These are phyloP conservation scores for Cephus runcator DNA, from an alignment of 2,888 invertebrate species.

Conservation along the genomic window DNA sequence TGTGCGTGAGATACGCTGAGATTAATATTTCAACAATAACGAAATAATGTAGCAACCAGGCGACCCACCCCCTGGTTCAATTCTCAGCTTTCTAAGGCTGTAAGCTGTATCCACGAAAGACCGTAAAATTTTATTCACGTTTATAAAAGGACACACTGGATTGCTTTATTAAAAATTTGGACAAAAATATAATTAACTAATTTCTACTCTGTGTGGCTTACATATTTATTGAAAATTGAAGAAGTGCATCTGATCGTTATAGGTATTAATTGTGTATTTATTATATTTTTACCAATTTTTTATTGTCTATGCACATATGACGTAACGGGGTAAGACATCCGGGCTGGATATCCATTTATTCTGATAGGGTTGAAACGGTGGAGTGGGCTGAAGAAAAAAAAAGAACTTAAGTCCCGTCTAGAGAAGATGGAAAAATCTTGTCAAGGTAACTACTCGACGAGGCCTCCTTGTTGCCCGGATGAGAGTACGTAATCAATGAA, in stretches of 20 bases:
- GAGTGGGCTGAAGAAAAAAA: background rate
- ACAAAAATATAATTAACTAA: background rate
- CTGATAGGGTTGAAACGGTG: background rate
- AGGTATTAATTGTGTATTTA: background rate
- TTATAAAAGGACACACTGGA: background rate
- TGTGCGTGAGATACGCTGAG: conserved; percentile 36
- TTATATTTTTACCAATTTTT: background rate
- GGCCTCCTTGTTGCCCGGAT: background rate
- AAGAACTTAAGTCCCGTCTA: background rate
- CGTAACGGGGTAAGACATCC: background rate
- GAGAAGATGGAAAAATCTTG: background rate
- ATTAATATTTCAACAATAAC: conserved; percentile 59
- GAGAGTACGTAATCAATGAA: conserved; percentile 54
- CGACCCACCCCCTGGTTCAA: background rate
- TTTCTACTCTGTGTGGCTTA: background rate
- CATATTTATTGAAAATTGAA: background rate
- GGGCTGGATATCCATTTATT: background rate
- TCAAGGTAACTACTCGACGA: background rate
- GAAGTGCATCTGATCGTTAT: too few relatives aligned
- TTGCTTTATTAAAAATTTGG: background rate
- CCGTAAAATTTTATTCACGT: background rate
- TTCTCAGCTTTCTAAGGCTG: background rate
- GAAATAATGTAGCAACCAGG: conserved; percentile 33
- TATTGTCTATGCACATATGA: background rate
- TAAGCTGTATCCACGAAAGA: background rate